Evolutionary conservation across 2,888 invertebrate species (phyloP).

Genomic region (Horisme vitalbata): DNA sequence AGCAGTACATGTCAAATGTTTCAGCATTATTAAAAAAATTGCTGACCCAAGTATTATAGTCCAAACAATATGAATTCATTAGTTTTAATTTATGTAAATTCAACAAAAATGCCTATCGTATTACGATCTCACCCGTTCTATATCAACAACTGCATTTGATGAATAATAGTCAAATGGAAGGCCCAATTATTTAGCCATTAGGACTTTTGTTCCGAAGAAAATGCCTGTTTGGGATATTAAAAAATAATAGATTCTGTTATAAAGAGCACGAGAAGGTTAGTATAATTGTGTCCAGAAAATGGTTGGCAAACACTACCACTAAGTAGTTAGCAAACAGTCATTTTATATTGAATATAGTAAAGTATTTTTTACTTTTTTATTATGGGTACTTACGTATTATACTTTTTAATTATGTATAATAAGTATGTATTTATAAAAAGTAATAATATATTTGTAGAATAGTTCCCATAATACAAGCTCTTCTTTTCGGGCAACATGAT

Average conservation of each 20-base stretch:
- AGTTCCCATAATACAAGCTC: too few species aligned
- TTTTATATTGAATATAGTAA: background rate
- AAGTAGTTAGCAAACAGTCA: background rate
- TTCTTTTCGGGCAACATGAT: too few species aligned
- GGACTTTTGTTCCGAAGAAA: constrained; percentile 50
- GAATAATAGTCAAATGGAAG: constrained; percentile 49
- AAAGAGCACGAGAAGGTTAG: constrained; percentile 1
- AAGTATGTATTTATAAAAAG: too few species aligned
- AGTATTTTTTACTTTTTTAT: too few species aligned
- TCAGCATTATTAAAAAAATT: background rate
- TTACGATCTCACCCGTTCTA: constrained; percentile 34
- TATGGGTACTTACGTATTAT: too few species aligned
- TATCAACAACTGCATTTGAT: constrained; percentile 37
- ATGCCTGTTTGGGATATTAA: constrained; percentile 54
- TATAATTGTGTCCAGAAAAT: constrained; percentile 3
- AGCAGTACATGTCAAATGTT: background rate
- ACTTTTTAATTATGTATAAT: too few species aligned
- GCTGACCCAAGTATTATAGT: constrained; percentile 4
- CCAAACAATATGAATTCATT: constrained; percentile 25
- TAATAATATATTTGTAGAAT: too few species aligned
- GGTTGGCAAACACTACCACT: constrained; percentile 3
- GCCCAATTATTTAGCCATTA: constrained; percentile 68
- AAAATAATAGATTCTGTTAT: constrained; percentile 34
- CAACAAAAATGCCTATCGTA: constrained; percentile 40
- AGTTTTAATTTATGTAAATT: constrained; percentile 27